Percentiles rank a stretch among this genome's conserved stretches.
Conservation (phyloP, 2,888 invertebrate genomes). For the Fragum whitleyi region DNA sequence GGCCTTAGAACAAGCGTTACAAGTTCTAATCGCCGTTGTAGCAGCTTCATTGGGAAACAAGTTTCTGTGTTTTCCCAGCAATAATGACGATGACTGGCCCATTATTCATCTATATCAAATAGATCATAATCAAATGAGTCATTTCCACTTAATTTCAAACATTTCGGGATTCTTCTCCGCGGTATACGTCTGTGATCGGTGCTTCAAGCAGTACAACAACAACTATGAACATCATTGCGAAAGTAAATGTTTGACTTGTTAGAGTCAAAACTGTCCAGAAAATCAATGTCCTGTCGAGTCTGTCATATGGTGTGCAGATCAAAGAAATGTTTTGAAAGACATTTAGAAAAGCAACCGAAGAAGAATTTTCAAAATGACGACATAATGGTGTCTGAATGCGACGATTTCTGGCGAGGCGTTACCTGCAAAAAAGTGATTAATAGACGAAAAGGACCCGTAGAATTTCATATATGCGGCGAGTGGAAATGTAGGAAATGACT, state of each 20-base stretch:
- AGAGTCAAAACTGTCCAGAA: neutral
- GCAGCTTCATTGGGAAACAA: no score
- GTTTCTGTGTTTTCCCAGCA: slow-evolving; percentile 23
- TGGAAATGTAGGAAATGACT: slow-evolving; percentile 28
- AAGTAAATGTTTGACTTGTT: no score
- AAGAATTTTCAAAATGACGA: neutral
- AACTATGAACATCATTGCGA: no score
- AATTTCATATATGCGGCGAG: neutral
- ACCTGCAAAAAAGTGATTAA: slow-evolving; percentile 27
- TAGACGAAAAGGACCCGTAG: neutral
- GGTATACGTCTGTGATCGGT: slow-evolving; percentile 28
- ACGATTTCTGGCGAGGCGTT: slow-evolving; percentile 11
- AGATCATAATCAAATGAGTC: slow-evolving; percentile 26
- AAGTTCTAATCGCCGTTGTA: slow-evolving; percentile 28
- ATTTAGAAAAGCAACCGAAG: no score
- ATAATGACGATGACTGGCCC: slow-evolving; percentile 11
- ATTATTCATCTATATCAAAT: slow-evolving; percentile 24
- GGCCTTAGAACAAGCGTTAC: slow-evolving; percentile 20
- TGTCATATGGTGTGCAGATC: no score
- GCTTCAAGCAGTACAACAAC: slow-evolving; percentile 17
- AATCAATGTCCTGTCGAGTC: no score
- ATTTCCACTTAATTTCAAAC: slow-evolving; percentile 31
- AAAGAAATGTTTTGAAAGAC: no score
- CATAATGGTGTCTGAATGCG: neutral
- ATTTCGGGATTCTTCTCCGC: no score